phyloP scores from a whole-genome alignment of 2,113 vertebrate species.

The Aix galericulata region DNA sequence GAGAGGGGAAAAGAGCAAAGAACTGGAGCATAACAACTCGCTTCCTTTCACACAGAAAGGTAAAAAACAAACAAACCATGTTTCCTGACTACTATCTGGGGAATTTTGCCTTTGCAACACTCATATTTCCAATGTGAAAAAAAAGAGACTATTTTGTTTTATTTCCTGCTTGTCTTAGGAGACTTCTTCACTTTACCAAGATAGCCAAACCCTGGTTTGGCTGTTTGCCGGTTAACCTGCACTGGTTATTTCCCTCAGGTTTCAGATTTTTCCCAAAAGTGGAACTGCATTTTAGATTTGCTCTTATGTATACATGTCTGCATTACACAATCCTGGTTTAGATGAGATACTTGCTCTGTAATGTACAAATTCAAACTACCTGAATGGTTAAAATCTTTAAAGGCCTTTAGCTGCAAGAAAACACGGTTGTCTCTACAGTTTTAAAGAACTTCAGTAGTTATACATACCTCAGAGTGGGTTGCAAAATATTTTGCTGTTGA shows the following conservation, averaged over 20 bases:
- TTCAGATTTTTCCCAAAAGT: not conserved
- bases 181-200: not conserved
- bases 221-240: not conserved
- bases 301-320: not conserved
- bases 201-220: not conserved
- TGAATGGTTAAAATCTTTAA: not conserved
- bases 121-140: not conserved
- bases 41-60: not conserved
- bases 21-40: not conserved
- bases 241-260: not conserved
- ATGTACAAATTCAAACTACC: not conserved
- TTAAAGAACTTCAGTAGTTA: not conserved
- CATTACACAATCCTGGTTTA: not conserved
- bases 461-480: not conserved
- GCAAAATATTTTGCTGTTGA: not conserved
- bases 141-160: not conserved
- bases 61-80: not conserved
- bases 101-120: not conserved
- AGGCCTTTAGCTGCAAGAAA: not conserved
- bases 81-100: not conserved
- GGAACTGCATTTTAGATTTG: not conserved
- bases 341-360: not conserved
- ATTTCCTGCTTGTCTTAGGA: not conserved
- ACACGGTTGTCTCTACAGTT: not conserved
- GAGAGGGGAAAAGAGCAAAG: not conserved